Percentiles rank a stretch among this genome's conserved stretches.
phyloP scores from a whole-genome alignment of 2,888 invertebrate genomes.

The Hyposoter dolosus region DNA sequence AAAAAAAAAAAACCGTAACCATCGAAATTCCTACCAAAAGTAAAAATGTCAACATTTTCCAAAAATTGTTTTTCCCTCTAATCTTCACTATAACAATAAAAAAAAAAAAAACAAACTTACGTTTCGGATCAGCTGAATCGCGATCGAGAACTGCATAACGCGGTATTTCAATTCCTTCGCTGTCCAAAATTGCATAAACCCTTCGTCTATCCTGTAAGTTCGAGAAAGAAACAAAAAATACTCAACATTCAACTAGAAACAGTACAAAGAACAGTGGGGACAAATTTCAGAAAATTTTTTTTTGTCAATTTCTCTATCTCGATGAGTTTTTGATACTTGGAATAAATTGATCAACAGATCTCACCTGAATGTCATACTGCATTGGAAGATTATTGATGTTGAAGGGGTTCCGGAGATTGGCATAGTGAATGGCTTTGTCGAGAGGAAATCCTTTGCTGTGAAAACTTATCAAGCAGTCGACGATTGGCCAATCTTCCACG shows the following conservation, averaged over 20 bases:
- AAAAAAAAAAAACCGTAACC: background rate
- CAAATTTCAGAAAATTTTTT: too few species aligned
- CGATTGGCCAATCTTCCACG: constrained; percentile 98
- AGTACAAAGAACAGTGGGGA: background rate
- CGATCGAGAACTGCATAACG: constrained; percentile 98
- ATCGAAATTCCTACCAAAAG: background rate
- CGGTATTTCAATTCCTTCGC: constrained; percentile 98
- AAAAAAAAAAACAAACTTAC: constrained; percentile 86
- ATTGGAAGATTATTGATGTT: constrained; percentile 99
- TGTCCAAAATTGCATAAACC: constrained; percentile 97
- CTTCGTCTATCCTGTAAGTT: constrained; percentile 91
- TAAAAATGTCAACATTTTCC: background rate
- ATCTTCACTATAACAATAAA: constrained; percentile 8
- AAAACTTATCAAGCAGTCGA: constrained; percentile 99
- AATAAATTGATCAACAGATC: constrained; percentile 59
- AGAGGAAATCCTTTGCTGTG: constrained; percentile 99
- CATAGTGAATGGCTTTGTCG: constrained; percentile 98
- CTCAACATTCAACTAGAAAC: background rate
- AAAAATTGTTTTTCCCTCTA: background rate
- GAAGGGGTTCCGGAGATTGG: constrained; percentile 96
- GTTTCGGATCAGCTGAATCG: constrained; percentile 95
- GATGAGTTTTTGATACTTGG: background rate
- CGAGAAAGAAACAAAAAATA: constrained; percentile 14
- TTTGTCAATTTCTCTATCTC: background rate
- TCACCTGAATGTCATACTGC: constrained; percentile 98